Conservation (phyloP, 2,888 invertebrate species). For the Thecocarcelia acutangulata region DNA sequence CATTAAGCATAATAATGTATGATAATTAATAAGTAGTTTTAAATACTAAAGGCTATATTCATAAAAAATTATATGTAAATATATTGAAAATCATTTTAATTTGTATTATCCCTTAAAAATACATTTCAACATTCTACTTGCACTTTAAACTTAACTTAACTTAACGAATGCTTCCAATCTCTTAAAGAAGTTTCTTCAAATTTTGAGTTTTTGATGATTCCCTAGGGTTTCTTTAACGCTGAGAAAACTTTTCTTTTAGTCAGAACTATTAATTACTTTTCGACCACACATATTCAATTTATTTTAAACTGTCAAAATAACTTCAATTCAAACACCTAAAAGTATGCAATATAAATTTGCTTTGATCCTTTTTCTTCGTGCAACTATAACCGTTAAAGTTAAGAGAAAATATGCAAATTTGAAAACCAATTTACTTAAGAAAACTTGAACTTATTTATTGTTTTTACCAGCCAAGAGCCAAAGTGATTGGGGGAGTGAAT, state of each 20-base stretch:
- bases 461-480: neutral
- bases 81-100: too few species aligned
- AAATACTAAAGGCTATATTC: too few species aligned
- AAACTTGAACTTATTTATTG: slow-evolving; percentile 52
- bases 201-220: slow-evolving; percentile 3
- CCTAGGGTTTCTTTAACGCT: slow-evolving; percentile 38
- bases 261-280: slow-evolving; percentile 72
- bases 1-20: too few species aligned
- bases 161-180: neutral
- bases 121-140: too few species aligned
- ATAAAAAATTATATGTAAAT: too few species aligned
- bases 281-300: slow-evolving; percentile 72
- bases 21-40: too few species aligned
- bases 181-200: neutral
- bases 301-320: slow-evolving; percentile 70
- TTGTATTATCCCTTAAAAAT: too few species aligned
- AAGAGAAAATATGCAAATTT: slow-evolving; percentile 64
- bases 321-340: slow-evolving; percentile 68
- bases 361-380: slow-evolving; percentile 61
- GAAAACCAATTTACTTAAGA: slow-evolving; percentile 61
- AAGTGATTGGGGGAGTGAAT: neutral
- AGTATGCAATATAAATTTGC: slow-evolving; percentile 47
- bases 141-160: neutral
- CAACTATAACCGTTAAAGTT: neutral
- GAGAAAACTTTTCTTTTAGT: slow-evolving; percentile 54